Conservation (phyloP, 1,140 invertebrate genomes). For the Bombus confusus region DNA sequence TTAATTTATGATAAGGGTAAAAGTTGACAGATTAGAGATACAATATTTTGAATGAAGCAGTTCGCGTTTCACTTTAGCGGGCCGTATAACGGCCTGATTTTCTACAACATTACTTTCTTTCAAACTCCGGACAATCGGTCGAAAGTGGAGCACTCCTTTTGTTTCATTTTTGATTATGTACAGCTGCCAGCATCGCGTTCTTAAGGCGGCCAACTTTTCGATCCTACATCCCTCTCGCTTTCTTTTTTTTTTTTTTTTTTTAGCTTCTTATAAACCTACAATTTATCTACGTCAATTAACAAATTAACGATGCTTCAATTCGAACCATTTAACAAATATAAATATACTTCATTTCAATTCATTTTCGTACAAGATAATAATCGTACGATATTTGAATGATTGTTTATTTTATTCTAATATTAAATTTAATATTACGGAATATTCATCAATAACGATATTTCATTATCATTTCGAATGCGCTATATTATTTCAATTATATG, state of each 20-base stretch:
- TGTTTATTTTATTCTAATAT: neutral
- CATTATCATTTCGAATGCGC: too few relatives aligned
- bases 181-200: constrained; percentile 39
- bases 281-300: neutral
- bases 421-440: too few relatives aligned
- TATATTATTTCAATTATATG: too few relatives aligned
- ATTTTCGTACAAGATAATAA: too few relatives aligned
- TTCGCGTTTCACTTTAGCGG: constrained; percentile 14
- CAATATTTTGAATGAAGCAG: constrained; percentile 1
- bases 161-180: constrained; percentile 55
- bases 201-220: constrained; percentile 38
- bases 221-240: neutral
- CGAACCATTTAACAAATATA: neutral
- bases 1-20: neutral
- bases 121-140: constrained; percentile 47
- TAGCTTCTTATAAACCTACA: too few relatives aligned
- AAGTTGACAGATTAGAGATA: neutral
- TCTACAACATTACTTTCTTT: constrained; percentile 54
- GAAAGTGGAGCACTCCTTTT: constrained; percentile 50
- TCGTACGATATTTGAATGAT: too few relatives aligned
- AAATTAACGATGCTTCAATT: neutral
- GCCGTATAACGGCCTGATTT: constrained; percentile 49
- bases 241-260: too few relatives aligned
- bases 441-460: too few relatives aligned
- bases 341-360: neutral